phyloP scores from a whole-genome alignment of 2,888 invertebrate species.

The Nudaria mundana region DNA sequence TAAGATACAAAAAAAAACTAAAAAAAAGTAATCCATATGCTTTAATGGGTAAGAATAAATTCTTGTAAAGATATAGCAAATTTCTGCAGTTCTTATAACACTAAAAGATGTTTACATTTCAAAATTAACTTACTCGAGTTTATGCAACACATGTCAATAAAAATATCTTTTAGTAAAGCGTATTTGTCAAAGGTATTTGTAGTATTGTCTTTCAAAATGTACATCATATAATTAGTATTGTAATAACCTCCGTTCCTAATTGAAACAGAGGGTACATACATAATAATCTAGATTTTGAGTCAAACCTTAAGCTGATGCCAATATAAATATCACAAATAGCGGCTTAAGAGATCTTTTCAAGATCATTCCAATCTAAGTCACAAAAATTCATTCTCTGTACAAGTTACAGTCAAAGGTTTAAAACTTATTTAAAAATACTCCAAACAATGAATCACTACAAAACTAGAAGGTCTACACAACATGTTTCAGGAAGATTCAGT shows the following conservation, averaged over 20 bases:
- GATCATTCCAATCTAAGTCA: slow-evolving; percentile 47
- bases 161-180: slow-evolving; percentile 53
- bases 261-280: slow-evolving; percentile 38
- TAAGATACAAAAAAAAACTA: slow-evolving; percentile 38
- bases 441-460: slow-evolving; percentile 69
- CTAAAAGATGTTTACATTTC: slow-evolving; percentile 47
- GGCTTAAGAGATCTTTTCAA: slow-evolving; percentile 55
- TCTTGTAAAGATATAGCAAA: slow-evolving; percentile 70
- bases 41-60: slow-evolving; percentile 44
- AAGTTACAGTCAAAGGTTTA: slow-evolving; percentile 70
- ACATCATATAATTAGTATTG: slow-evolving; percentile 47
- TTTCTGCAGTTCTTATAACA: slow-evolving; percentile 66
- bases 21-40: slow-evolving; percentile 47
- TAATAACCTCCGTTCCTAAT: slow-evolving; percentile 47
- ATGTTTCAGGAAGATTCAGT: slow-evolving; percentile 60
- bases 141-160: slow-evolving; percentile 51
- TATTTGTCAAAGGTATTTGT: slow-evolving; percentile 48
- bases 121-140: slow-evolving; percentile 59
- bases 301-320: slow-evolving; percentile 55
- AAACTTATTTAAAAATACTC: slow-evolving; percentile 77
- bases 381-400: slow-evolving; percentile 73
- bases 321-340: slow-evolving; percentile 71
- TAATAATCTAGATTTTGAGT: slow-evolving; percentile 37
- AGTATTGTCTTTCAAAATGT: slow-evolving; percentile 51
- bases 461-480: slow-evolving; percentile 68